Base-by-base conservation (phyloP, 2,113 vertebrate genomes). In the Cyanocitta stelleri region DNA sequence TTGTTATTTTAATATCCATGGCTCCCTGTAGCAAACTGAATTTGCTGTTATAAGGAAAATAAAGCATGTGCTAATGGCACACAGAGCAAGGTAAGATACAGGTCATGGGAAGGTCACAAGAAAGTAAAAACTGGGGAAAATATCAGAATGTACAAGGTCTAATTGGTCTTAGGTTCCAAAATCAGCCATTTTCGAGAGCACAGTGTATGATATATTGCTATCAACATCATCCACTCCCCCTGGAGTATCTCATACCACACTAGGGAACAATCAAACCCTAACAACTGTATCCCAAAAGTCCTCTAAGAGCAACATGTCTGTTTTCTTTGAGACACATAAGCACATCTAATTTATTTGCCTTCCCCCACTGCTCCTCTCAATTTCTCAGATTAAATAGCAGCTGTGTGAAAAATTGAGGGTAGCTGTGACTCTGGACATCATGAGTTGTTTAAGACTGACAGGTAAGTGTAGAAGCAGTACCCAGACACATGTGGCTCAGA, bases 21-120 rank as follows among this genome's bases (percentile, higher is more conserved):
- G 66, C 39, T 54, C 51, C 58, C 68, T 20, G 33, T 0, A 83
- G 44, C n/a, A 88, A 59, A 69, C 35, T 29, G 52, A 63, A 85
- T 71, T 39, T 85, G 26, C 35, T 55, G 13, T 56, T 74, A 4
- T 10, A 77, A 71, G 33, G 32, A 85, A 84, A 6, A 62, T 35
- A 89, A 71, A 78, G 22, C 46, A 72, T 2, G 12, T 56, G 20
- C 32, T 85, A 61, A 49, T 3, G 74, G n/a, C 22, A 64, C 49
- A 73, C 9, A 68, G 6, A 69, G 41, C n/a, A 74, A 59, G n/a
- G 15, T 26, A 41, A 75, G 26, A 35, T 43, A 9, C 39, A 68
- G 13, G 33, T 46, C 33, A 9, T 0, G 0, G 33, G 35, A 63
- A 67, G 17, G 43, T 46, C 74, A 82, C 0, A 0, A 43, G 30